Conservation (phyloP, 2,888 invertebrate species). For the Habroteleia sp. region DNA sequence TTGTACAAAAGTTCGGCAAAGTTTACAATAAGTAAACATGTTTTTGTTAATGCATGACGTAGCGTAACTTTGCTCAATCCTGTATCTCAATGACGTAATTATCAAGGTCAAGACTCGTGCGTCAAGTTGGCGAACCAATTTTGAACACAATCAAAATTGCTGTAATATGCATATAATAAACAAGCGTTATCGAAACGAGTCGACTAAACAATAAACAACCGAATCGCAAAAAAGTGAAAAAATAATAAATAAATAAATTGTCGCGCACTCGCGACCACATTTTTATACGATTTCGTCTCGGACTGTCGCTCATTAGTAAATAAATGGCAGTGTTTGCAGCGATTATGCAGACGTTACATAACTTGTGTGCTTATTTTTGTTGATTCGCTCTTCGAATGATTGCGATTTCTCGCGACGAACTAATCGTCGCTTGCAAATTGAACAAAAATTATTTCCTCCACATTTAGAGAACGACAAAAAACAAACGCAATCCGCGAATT, state of each 20-base stretch:
- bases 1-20: too few relatives aligned
- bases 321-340: slow-evolving; percentile 52
- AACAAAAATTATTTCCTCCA: too few relatives aligned
- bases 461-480: too few relatives aligned
- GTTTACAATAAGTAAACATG: slow-evolving; percentile 24
- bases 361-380: slow-evolving; percentile 54
- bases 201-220: background rate
- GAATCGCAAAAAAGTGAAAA: background rate
- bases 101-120: slow-evolving; percentile 41
- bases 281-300: slow-evolving; percentile 40
- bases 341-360: slow-evolving; percentile 51
- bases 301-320: slow-evolving; percentile 49
- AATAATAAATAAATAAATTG: background rate
- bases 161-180: too few relatives aligned
- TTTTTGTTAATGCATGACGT: slow-evolving; percentile 35
- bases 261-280: slow-evolving; percentile 2
- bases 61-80: slow-evolving; percentile 49
- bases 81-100: slow-evolving; percentile 52
- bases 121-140: slow-evolving; percentile 29
- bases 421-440: slow-evolving; percentile 1
- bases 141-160: slow-evolving; percentile 25
- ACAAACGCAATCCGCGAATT: too few relatives aligned
- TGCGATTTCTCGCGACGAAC: slow-evolving; percentile 17
- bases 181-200: too few relatives aligned
- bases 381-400: slow-evolving; percentile 34